phyloP scores from a whole-genome alignment of 2,888 invertebrate genomes.

The Drosophila colorata region DNA sequence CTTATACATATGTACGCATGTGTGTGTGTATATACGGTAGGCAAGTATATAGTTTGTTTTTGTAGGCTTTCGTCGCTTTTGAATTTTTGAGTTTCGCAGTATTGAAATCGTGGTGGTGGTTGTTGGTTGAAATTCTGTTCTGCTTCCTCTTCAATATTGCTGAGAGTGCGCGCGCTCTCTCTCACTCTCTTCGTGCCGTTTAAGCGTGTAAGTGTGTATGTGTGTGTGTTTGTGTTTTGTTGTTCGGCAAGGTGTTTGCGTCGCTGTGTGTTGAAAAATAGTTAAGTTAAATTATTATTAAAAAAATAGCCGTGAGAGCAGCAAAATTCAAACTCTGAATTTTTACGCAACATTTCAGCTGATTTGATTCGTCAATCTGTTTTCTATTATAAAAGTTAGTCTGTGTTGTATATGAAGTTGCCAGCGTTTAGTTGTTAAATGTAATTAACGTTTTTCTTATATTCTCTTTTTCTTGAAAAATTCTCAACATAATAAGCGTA shows the following conservation, averaged over 20 bases:
- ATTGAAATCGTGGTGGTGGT: slow-evolving; percentile 83
- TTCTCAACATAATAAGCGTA: slow-evolving; percentile 81
- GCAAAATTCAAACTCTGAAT: slow-evolving; percentile 14
- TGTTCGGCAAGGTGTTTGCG: slow-evolving; percentile 59
- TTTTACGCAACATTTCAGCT: slow-evolving; percentile 39
- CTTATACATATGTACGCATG: slow-evolving; percentile 12
- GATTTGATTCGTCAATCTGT: slow-evolving; percentile 8
- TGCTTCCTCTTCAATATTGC: slow-evolving; percentile 49
- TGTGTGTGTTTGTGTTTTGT: slow-evolving; percentile 46
- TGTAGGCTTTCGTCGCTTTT: slow-evolving; percentile 80
- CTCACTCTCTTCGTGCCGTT: slow-evolving; percentile 25
- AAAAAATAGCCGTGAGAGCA: slow-evolving; percentile 51
- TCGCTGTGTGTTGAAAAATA: slow-evolving; percentile 64
- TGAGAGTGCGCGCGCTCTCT: slow-evolving; percentile 48
- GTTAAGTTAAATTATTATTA: slow-evolving; percentile 69
- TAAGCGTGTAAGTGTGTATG: slow-evolving; percentile 18
- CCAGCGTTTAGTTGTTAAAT: slow-evolving; percentile 43
- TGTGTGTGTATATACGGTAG: slow-evolving; percentile 21
- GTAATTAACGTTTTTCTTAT: slow-evolving; percentile 61
- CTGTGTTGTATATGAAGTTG: slow-evolving; percentile 12
- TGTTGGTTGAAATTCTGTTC: slow-evolving; percentile 57
- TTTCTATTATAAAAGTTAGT: neutral
- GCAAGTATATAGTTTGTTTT: slow-evolving; percentile 69
- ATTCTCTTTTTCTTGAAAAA: slow-evolving; percentile 67
- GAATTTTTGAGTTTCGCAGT: slow-evolving; percentile 79